A percentile compares a stretch with the other conserved stretches of the same genome.
These are phyloP conservation scores for Lathronympha strigana DNA, from an alignment of 2,888 invertebrate genomes.

Conservation along the genomic window DNA sequence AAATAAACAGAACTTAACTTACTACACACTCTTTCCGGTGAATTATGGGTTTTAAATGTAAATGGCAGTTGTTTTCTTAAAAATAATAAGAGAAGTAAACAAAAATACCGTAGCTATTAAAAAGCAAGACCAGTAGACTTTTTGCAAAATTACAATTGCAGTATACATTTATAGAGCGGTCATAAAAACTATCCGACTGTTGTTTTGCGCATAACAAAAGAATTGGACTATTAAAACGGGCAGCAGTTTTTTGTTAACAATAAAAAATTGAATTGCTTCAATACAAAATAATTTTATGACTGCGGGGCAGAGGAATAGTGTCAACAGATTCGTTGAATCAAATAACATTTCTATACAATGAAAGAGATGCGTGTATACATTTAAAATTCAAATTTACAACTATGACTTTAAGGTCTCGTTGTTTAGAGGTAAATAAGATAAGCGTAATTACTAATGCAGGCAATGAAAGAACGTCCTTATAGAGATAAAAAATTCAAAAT, in stretches of 20 bases:
- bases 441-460: too few species aligned
- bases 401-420: too few species aligned
- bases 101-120: background rate
- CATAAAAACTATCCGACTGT: conserved; percentile 22
- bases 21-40: background rate
- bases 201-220: conserved; percentile 46
- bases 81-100: background rate
- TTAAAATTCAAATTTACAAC: too few species aligned
- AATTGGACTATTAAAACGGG: conserved; percentile 55
- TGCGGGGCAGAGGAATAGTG: conserved; percentile 53
- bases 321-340: conserved; percentile 21
- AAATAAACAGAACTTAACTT: conserved; percentile 24
- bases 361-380: background rate
- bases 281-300: conserved; percentile 70
- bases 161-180: conserved; percentile 1
- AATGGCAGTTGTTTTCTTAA: background rate
- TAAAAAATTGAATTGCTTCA: conserved; percentile 62
- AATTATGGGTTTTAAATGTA: background rate
- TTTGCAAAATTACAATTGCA: conserved; percentile 1
- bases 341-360: conserved; percentile 16
- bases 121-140: background rate
- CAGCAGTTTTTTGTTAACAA: conserved; percentile 56
- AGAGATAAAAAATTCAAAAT: too few species aligned
- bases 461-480: too few species aligned
- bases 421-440: too few species aligned